These are phyloP conservation scores for Trachops cirrhosus DNA, from an alignment of 2,797 vertebrate genomes.

Conservation along the genomic window DNA sequence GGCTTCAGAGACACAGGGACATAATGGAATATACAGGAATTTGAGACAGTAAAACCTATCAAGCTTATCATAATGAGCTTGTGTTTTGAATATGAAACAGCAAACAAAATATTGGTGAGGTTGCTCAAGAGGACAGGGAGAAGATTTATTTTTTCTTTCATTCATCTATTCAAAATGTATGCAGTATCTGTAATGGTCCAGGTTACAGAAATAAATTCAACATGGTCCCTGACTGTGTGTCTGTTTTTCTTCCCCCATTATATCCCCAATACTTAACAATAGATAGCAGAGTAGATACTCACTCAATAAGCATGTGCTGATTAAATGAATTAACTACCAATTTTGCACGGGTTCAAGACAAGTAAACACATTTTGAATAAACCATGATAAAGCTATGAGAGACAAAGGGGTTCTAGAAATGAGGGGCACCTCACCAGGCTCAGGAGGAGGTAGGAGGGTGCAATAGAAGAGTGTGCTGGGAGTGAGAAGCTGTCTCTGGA, in stretches of 20 bases:
- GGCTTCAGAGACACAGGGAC: neutral
- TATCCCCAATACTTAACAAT: neutral
- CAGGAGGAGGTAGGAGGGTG: rapidly evolving
- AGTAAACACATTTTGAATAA: neutral
- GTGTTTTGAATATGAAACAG: neutral
- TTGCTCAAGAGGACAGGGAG: neutral
- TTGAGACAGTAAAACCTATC: neutral
- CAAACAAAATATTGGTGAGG: neutral
- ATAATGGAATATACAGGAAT: neutral
- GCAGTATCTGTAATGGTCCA: neutral
- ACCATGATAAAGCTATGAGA: neutral
- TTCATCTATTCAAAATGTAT: neutral
- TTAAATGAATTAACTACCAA: neutral
- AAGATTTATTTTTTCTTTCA: neutral
- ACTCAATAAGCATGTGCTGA: neutral
- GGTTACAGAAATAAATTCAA: neutral
- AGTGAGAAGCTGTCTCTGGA: no score
- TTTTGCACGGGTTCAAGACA: neutral
- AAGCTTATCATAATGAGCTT: neutral
- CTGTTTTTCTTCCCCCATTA: neutral
- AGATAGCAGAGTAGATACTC: neutral
- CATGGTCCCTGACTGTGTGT: neutral
- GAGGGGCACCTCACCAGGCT: neutral
- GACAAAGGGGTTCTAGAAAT: neutral
- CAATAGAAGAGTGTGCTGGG: neutral